These are phyloP conservation scores for Philypnodon macrostomus DNA, from an alignment of 2,797 vertebrate species.

Conservation along the genomic window DNA sequence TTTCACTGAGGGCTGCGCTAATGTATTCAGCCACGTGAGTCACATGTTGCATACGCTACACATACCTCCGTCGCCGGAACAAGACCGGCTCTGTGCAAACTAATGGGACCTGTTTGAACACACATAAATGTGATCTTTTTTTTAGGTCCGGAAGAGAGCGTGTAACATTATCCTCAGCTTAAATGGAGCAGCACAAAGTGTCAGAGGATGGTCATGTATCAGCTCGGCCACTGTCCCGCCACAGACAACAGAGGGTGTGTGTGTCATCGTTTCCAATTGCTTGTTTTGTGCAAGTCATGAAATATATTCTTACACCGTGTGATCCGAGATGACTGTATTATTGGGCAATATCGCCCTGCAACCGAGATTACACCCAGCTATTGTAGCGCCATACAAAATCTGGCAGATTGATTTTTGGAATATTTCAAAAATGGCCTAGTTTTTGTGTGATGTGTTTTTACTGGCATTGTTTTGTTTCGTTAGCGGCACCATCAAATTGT, in stretches of 20 bases:
- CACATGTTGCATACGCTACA: constrained; percentile 50
- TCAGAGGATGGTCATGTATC: constrained; percentile 51
- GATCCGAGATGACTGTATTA: constrained; percentile 31
- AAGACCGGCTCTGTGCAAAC: constrained; percentile 38
- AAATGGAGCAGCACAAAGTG: constrained; percentile 70
- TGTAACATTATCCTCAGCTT: constrained; percentile 64
- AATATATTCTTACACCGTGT: constrained; percentile 51
- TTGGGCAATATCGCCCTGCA: constrained; percentile 19
- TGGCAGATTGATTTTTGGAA: too few relatives aligned
- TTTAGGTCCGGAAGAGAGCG: constrained; percentile 58
- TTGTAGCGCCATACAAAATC: not conserved
- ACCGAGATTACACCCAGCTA: constrained; percentile 2
- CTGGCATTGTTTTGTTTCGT: too few relatives aligned
- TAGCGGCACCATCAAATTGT: too few relatives aligned
- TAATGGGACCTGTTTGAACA: constrained; percentile 48
- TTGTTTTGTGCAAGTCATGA: constrained; percentile 67
- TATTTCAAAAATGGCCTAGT: too few relatives aligned
- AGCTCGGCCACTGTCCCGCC: constrained; percentile 41
- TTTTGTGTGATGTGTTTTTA: too few relatives aligned
- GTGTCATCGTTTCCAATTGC: constrained; percentile 55
- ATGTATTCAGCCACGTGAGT: constrained; percentile 51
- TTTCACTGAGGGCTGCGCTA: constrained; percentile 33
- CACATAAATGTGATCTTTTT: constrained; percentile 61
- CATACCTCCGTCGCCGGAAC: constrained; percentile 31
- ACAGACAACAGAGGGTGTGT: constrained; percentile 62